Evolutionary conservation across 1,140 invertebrate species (phyloP), one percentile per base, ranked within the genome.

Genomic region (Drosophila orena): DNA sequence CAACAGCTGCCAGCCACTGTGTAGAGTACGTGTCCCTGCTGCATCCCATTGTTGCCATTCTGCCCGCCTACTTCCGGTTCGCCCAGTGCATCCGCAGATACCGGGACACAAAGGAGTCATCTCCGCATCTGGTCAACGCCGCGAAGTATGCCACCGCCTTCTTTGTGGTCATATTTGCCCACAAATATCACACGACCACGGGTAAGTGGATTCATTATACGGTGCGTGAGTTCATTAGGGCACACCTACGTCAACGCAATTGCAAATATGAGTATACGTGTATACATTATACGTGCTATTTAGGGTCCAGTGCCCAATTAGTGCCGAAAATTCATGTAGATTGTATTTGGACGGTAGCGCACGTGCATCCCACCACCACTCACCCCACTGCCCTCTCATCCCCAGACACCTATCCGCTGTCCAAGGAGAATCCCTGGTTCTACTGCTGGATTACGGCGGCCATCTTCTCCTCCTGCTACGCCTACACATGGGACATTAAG

Each of bases 51-150:
- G 96, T 99, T 3, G 96, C 96, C 77, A 96, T 97, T 81, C 91
- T 99, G 3, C 99, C 99, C 0, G 98, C 98, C 0, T 99, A 98
- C 96, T 98, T 98, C 85, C 95, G 99, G 35, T 99, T 99, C 93
- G 97, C 98, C 38, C 99, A 99, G 93, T 99, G 99, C 86, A 93
- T 99, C 3, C 94, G 99, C 6, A 96, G 99, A 75, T 99, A 99
- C 92, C 93, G 96, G 11, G 97, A 98, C 92, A 97, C 96, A 0
- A 95, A 94, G 88, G 97, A 99, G 88, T 96, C 96, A 1, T 99
- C 98, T 93, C 98, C 98, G 0, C 98, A 99, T 94, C 93, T 98
- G 44, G 97, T 97, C 1, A 99, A 99, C 93, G 99, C 99, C n/a
- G 91, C 90, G 11, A 93, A 93, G 74, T 93, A 93, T 86, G 90